A percentile compares a stretch with the other conserved stretches of the same genome.
phyloP scores from a whole-genome alignment of 2,888 invertebrate species.

The Dicyrtomina minuta region DNA sequence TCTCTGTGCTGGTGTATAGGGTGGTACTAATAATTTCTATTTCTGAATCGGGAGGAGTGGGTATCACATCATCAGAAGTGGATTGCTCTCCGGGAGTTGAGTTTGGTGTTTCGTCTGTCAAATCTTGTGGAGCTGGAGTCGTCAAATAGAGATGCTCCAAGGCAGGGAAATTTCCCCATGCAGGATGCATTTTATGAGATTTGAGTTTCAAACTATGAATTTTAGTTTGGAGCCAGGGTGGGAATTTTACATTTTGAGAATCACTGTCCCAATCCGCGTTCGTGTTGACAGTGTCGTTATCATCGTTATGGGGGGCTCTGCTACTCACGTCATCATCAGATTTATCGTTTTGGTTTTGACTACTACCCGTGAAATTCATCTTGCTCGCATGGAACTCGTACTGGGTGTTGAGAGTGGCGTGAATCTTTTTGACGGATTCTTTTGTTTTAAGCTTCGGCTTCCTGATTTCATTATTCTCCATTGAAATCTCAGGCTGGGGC shows the following conservation, averaged over 20 bases:
- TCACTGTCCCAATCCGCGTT: neutral
- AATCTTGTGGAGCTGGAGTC: neutral
- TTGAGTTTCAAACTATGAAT: neutral
- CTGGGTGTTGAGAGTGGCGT: too few species aligned
- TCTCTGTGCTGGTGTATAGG: neutral
- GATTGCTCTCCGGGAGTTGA: neutral
- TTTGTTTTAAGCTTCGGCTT: neutral
- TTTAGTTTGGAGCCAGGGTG: conserved; percentile 15
- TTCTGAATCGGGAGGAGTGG: neutral
- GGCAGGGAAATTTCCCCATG: conserved; percentile 34
- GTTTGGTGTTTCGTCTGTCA: neutral
- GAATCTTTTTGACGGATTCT: neutral
- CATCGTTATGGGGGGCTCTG: too few species aligned
- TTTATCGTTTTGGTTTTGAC: too few species aligned
- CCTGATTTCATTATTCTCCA: too few species aligned
- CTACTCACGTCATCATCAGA: too few species aligned
- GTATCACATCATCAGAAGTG: neutral
- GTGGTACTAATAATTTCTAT: neutral
- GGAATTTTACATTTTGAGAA: neutral
- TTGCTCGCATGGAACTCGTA: too few species aligned
- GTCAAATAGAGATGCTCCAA: conserved; percentile 26
- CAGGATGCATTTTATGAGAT: conserved; percentile 18
- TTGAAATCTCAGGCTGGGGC: neutral
- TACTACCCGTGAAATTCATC: too few species aligned
- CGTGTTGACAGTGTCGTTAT: too few species aligned